phyloP scores from a whole-genome alignment of 2,113 vertebrate genomes.

The Dipodomys stephensi region DNA sequence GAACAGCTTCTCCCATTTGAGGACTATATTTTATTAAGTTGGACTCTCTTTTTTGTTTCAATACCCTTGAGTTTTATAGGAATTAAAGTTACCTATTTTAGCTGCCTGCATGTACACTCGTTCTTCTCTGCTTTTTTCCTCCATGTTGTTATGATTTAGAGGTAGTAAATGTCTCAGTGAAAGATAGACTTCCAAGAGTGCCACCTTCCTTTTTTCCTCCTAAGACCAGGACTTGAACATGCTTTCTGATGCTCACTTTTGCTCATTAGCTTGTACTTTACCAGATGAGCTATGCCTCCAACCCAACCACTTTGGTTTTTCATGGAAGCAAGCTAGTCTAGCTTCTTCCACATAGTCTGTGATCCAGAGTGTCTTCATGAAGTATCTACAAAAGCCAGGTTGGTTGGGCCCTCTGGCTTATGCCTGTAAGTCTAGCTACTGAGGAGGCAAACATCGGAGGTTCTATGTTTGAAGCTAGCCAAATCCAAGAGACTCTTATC shows the following conservation, averaged over 20 bases:
- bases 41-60: slow-evolving; percentile 47
- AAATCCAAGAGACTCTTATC: too few relatives aligned
- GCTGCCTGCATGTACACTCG: slow-evolving; percentile 11
- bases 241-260: too few relatives aligned
- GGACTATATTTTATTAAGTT: slow-evolving; percentile 59
- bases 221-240: too few relatives aligned
- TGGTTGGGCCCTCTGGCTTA: background rate
- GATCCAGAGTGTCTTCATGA: background rate
- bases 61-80: slow-evolving; percentile 53
- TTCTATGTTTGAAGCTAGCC: too few relatives aligned
- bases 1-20: slow-evolving; percentile 43
- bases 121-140: slow-evolving; percentile 35
- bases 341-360: slow-evolving; percentile 4
- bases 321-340: slow-evolving; percentile 19
- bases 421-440: too few relatives aligned
- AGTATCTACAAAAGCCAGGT: background rate
- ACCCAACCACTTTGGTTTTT: background rate
- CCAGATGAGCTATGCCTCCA: too few relatives aligned
- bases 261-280: too few relatives aligned
- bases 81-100: slow-evolving; percentile 52
- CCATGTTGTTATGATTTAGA: slow-evolving; percentile 29
- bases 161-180: slow-evolving; percentile 40
- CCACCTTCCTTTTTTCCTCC: background rate
- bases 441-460: too few relatives aligned
- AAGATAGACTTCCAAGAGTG: slow-evolving; percentile 31